Evolutionary conservation across 2,113 vertebrate genomes (phyloP), one percentile per base, ranked within the genome.

Genomic region (Syrmaticus mikado): DNA sequence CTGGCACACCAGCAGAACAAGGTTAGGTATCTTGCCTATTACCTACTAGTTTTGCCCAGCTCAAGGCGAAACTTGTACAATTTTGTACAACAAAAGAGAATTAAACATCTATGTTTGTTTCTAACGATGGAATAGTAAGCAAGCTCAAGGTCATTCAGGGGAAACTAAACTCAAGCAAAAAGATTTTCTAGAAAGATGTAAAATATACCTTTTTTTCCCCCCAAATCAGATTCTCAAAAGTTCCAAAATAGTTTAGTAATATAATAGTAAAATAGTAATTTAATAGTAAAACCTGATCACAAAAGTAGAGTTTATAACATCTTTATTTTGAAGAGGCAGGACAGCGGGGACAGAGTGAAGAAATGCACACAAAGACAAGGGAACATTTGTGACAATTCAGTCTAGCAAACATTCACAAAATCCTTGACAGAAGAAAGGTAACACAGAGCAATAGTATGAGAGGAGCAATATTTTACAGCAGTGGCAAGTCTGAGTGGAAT

Each of bases 201-300:
- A 82, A 74, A 17, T 13, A 45, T 82, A 40, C 38, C 40, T 68
- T 77, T 77, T 80, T 89, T 46, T 55, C 8, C 50, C 52, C 53
- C 55, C 75, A 93, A 72, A 67, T 74, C 25, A 89, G 71, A 52
- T 9, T 64, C 6, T 38, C 46, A 67, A 3, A 85, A 91, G 76
- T 77, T 87, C 75, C 82, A 52, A 91, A 91, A 77, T 67, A 6
- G 85, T 82, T 74, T 66, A 77, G 50, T 67, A 79, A 85, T 94
- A 82, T 77, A 93, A 93, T 84, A 96, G 94, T 92, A 95, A 95
- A 96, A 90, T 66, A 74, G 55, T 64, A 76, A 83, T 94, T 87
- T 77, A 93, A 93, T 82, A 97, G 94, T 93, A 97, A 95, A 96
- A 91, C 76, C 94, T 97, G 87, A 86, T 97, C 87, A 97, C 95